These are phyloP conservation scores for Sakesphorus luctuosus DNA, from an alignment of 2,113 vertebrate genomes.

Conservation along the genomic window DNA sequence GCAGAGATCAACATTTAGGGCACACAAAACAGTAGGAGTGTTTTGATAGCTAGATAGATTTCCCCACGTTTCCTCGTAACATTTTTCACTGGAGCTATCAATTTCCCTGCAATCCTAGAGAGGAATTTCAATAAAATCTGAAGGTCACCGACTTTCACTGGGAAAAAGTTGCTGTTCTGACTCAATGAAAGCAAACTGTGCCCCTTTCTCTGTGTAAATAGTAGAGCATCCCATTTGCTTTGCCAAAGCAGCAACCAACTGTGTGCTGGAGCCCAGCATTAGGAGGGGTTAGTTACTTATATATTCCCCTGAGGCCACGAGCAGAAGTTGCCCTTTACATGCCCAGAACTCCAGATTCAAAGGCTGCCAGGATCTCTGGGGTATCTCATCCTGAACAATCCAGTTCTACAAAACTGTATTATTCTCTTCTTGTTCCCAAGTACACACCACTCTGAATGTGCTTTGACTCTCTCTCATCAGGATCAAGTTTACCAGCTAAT, in stretches of 20 bases:
- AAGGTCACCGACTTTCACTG: constrained; percentile 59
- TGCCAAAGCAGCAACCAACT: background rate
- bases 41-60: constrained; percentile 62
- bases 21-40: constrained; percentile 62
- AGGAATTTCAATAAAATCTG: constrained; percentile 69
- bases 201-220: constrained; percentile 35
- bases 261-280: background rate
- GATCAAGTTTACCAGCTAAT: background rate
- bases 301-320: background rate
- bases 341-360: background rate
- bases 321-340: background rate
- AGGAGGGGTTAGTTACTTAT: background rate
- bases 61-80: constrained; percentile 31
- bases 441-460: background rate
- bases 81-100: constrained; percentile 64
- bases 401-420: background rate
- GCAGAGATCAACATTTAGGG: constrained; percentile 54
- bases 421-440: background rate
- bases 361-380: background rate
- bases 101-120: constrained; percentile 38
- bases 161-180: constrained; percentile 11
- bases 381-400: background rate
- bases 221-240: background rate
- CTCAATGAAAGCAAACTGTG: constrained; percentile 22
- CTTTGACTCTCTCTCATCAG: background rate